Evolutionary conservation across 2,113 vertebrate genomes (phyloP).

Genomic region (Grammomys dolichurus): DNA sequence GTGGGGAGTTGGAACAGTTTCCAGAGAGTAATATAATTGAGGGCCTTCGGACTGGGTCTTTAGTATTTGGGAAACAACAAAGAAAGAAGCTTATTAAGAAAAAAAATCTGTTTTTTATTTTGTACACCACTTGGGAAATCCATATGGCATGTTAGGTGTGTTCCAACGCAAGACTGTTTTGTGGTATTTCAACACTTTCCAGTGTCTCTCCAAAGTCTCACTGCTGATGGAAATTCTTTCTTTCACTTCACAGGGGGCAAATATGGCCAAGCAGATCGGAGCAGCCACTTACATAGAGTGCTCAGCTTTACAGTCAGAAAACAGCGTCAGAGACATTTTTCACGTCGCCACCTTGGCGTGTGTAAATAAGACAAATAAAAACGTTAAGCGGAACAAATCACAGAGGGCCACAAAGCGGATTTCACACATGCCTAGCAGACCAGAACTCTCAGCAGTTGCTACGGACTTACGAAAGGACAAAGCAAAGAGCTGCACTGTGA

Average conservation of each 20-base stretch:
- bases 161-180: not conserved
- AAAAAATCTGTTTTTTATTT: not conserved
- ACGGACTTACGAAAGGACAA: slow-evolving; percentile 99
- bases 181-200: not conserved
- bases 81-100: not conserved
- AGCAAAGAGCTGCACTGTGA: slow-evolving; percentile 98
- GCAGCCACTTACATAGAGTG: slow-evolving; percentile 98
- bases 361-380: slow-evolving; percentile 97
- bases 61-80: slow-evolving; percentile 6
- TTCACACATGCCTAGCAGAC: slow-evolving; percentile 96
- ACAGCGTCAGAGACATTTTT: slow-evolving; percentile 99
- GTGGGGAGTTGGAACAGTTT: not conserved
- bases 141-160: not conserved
- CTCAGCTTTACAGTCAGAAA: slow-evolving; percentile 97
- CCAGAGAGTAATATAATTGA: not conserved
- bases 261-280: slow-evolving; percentile 98
- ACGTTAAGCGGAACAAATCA: slow-evolving; percentile 95
- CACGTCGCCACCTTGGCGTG: slow-evolving; percentile 98
- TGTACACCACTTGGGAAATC: not conserved
- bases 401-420: slow-evolving; percentile 94
- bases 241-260: slow-evolving; percentile 91
- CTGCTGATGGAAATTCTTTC: slow-evolving; percentile 42
- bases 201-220: slow-evolving; percentile 27
- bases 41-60: not conserved
- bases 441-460: slow-evolving; percentile 94